These are phyloP conservation scores for Montipora capricornis DNA, from an alignment of 64 coral and sea anemone genomes.

Conservation along the genomic window DNA sequence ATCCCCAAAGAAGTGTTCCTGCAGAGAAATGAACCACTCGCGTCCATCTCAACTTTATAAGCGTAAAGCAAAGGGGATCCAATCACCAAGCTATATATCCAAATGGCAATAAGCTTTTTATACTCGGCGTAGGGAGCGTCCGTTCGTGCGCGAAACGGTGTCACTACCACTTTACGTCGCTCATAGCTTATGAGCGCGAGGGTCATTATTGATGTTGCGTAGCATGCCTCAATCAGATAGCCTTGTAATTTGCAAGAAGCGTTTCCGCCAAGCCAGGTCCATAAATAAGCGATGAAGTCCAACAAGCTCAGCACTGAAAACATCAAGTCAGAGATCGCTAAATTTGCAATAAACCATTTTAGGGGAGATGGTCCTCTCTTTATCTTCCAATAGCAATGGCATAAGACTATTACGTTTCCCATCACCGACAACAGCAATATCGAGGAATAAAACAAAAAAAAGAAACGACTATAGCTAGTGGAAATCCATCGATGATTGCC, in stretches of 20 bases:
- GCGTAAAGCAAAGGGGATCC: conserved; percentile 57
- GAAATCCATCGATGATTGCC: not conserved
- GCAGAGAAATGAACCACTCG: not conserved
- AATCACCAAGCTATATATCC: not conserved
- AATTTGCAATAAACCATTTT: conserved; percentile 57
- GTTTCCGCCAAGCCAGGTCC: conserved; percentile 37
- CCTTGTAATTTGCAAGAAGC: conserved; percentile 42
- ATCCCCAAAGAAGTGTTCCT: conserved; percentile 25
- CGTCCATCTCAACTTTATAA: not conserved
- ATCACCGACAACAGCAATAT: not conserved
- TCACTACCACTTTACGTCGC: conserved; percentile 34
- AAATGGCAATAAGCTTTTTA: not conserved
- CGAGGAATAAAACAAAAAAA: not conserved
- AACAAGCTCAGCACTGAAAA: conserved; percentile 46
- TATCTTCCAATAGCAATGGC: not conserved
- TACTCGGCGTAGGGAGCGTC: not conserved
- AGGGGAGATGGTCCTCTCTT: not conserved
- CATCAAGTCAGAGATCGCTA: conserved; percentile 34
- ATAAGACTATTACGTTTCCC: conserved; percentile 47
- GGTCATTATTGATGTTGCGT: conserved; percentile 50
- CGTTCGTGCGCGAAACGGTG: not conserved
- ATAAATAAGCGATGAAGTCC: conserved; percentile 9
- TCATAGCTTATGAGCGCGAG: conserved; percentile 40
- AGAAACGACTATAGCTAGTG: not conserved
- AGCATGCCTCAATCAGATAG: conserved; percentile 42